Conservation (phyloP, 2,113 vertebrate species). For the Podiceps cristatus region DNA sequence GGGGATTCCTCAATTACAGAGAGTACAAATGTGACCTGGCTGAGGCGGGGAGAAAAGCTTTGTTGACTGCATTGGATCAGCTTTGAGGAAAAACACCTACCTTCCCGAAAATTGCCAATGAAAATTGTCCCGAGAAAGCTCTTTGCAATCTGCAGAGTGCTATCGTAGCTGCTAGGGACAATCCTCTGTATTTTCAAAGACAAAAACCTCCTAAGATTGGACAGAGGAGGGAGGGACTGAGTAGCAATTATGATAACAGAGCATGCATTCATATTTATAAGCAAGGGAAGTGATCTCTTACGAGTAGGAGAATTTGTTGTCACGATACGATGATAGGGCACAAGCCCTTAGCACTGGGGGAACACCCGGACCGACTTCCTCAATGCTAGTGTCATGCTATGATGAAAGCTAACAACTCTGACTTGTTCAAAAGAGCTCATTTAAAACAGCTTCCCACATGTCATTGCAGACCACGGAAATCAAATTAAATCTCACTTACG, state of each 20-base stretch:
- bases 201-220: neutral
- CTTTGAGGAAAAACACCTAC: neutral
- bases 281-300: neutral
- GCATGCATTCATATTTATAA: neutral
- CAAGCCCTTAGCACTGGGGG: neutral
- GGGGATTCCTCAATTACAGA: neutral
- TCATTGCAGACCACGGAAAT: neutral
- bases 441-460: neutral
- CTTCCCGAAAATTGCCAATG: neutral
- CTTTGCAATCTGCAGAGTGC: neutral
- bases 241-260: neutral
- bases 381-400: neutral
- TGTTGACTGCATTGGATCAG: neutral
- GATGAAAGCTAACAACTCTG: neutral
- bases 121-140: neutral
- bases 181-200: neutral
- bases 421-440: neutral
- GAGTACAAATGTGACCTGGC: neutral
- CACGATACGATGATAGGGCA: neutral
- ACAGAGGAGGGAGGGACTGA: neutral
- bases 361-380: neutral
- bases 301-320: neutral
- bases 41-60: neutral
- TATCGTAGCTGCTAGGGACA: neutral
- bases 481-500: neutral